These are phyloP conservation scores for Halichoerus grypus DNA, from an alignment of 2,113 vertebrate species.

Conservation along the genomic window DNA sequence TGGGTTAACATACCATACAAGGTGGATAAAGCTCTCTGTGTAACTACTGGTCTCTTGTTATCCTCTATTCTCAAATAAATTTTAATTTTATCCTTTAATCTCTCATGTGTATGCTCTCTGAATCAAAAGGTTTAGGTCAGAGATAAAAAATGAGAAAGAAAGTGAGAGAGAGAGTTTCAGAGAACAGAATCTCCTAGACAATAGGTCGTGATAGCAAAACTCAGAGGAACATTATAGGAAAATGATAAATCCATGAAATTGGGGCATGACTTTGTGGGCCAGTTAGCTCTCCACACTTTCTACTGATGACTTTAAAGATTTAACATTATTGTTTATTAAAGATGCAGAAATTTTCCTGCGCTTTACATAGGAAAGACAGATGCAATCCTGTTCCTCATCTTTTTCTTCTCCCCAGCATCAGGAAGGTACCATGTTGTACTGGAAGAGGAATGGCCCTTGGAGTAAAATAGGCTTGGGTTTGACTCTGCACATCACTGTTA, in stretches of 20 bases:
- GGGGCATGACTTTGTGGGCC: not conserved
- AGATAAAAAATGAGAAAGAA: not conserved
- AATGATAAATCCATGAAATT: not conserved
- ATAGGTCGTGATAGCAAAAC: not conserved
- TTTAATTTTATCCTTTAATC: not conserved
- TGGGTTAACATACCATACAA: not conserved
- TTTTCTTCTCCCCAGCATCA: not conserved
- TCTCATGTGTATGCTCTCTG: not conserved
- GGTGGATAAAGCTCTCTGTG: not conserved
- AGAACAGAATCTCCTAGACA: not conserved
- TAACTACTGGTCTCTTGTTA: not conserved
- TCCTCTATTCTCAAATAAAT: not conserved
- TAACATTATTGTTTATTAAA: not conserved
- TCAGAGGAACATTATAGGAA: not conserved
- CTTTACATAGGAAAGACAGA: not conserved
- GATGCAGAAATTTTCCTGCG: not conserved
- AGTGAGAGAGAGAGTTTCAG: not conserved
- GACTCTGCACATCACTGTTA: not conserved
- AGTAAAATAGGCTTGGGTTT: not conserved
- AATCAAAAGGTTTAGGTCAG: not conserved
- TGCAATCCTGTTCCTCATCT: not conserved
- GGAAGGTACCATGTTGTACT: not conserved
- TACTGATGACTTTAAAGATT: not conserved
- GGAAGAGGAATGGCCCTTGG: not conserved
- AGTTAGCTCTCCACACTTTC: not conserved